phyloP scores from a whole-genome alignment of 2,888 invertebrate species.

The Theretra japonica region DNA sequence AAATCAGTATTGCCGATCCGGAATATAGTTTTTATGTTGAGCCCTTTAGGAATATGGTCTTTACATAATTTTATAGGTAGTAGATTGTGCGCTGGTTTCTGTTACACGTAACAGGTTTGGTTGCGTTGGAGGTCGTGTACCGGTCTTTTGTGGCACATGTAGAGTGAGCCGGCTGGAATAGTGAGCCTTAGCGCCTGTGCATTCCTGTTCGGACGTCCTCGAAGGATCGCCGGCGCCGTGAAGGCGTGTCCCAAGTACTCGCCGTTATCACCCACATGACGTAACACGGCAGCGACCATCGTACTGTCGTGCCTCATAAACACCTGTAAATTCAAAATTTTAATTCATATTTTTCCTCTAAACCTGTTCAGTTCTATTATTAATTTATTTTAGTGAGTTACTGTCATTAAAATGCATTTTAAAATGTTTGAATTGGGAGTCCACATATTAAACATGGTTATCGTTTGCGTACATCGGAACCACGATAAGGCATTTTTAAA shows the following conservation, averaged over 20 bases:
- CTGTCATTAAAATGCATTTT: not conserved
- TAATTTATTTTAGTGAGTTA: not conserved
- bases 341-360: not conserved
- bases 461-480: conserved; percentile 58
- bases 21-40: conserved; percentile 43
- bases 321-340: conserved; percentile 48
- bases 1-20: conserved; percentile 53
- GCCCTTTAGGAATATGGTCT: conserved; percentile 50
- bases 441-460: conserved; percentile 45
- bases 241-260: conserved; percentile 77
- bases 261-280: conserved; percentile 77
- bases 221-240: conserved; percentile 74
- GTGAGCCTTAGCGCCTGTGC: conserved; percentile 64
- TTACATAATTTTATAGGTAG: conserved; percentile 53
- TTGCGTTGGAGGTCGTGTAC: conserved; percentile 81
- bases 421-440: not conserved
- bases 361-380: not conserved
- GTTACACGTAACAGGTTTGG: conserved; percentile 82
- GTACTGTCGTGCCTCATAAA: conserved; percentile 46
- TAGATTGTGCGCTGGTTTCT: conserved; percentile 60
- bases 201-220: conserved; percentile 75
- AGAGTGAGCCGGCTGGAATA: conserved; percentile 67
- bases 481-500: conserved; percentile 59
- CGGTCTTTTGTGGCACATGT: conserved; percentile 80
- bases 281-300: conserved; percentile 63